phyloP scores from a whole-genome alignment of 2,888 invertebrate species.

The Spatulosminthurus flaviceps region DNA sequence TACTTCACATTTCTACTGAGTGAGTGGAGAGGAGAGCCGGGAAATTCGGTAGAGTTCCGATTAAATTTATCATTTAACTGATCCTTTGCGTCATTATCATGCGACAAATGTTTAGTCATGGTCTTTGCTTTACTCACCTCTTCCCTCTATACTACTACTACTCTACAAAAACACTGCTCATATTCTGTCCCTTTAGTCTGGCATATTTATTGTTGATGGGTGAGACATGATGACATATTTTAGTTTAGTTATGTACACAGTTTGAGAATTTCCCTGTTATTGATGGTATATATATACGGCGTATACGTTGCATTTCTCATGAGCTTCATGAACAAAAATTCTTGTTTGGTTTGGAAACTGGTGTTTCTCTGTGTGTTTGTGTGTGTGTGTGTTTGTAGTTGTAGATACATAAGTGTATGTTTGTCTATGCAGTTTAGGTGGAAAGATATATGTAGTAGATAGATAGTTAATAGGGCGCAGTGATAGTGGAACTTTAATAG shows the following conservation, averaged over 20 bases:
- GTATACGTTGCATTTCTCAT: background rate
- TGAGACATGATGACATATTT: background rate
- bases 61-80: background rate
- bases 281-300: too few relatives aligned
- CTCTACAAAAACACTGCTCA: too few relatives aligned
- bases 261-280: background rate
- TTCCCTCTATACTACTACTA: too few relatives aligned
- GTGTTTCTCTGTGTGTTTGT: too few relatives aligned
- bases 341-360: too few relatives aligned
- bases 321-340: background rate
- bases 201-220: background rate
- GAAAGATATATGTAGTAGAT: background rate
- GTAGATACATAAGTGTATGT: too few relatives aligned
- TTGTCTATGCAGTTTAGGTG: background rate
- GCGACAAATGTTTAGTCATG: constrained; percentile 15
- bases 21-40: background rate
- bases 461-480: background rate
- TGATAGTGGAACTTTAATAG: background rate
- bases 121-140: constrained; percentile 20
- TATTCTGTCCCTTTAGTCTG: background rate
- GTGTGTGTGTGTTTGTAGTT: too few relatives aligned
- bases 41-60: background rate
- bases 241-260: background rate
- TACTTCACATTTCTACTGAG: too few relatives aligned
- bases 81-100: background rate